Evolutionary conservation across 2,888 invertebrate species (phyloP), one percentile per base, ranked within the genome.

Genomic region (Drosophila greeni): DNA sequence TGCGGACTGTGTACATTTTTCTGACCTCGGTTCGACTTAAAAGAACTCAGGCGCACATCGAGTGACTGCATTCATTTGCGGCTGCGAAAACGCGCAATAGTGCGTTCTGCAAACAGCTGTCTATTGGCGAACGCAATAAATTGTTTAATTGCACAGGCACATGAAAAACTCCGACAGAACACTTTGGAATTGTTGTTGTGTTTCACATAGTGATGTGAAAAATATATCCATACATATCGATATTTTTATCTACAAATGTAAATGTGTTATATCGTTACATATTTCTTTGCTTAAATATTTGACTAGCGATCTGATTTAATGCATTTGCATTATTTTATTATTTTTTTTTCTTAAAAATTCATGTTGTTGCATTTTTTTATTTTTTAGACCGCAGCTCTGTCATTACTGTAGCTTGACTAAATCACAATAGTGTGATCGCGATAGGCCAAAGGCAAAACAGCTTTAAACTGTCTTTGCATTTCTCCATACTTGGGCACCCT

Each of bases 1-100:
- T 60, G 60, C 60, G 64, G 55, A 66, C 55, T 73, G 75, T 82
- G 85, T 77, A 84, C 72, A 82, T 67, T 83, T 82, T 80, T 82
- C 78, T 82, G 77, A 77, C 77, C 77, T 76, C 45, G 45, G 45
- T 47, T 31, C 20, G 45, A 47, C 45, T 47, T 31, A 20, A 47
- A 20, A 20, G 18, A 47, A 57, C 71, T 73, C 58, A 47, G 40
- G 67, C 52, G 60, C 75, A 18, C 40, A 31, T 33, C 37, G 33
- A 62, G 8, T 53, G 29, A 24, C 39, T 31, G 29, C 55, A n/a
- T 40, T 40, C 18, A 34, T 33, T 60, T n/a, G 12, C 14, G 45
- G 48, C 31, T 53, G 31, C 18, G n/a, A 31, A 26, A 36, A 43
- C 33, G 34, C 24, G 34, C 31, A 18, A 47, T 31, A 39, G 11